A percentile compares a stretch with the other conserved stretches of the same genome.
These are phyloP conservation scores for Calliopum simillimum DNA, from an alignment of 2,888 invertebrate species.

Conservation along the genomic window DNA sequence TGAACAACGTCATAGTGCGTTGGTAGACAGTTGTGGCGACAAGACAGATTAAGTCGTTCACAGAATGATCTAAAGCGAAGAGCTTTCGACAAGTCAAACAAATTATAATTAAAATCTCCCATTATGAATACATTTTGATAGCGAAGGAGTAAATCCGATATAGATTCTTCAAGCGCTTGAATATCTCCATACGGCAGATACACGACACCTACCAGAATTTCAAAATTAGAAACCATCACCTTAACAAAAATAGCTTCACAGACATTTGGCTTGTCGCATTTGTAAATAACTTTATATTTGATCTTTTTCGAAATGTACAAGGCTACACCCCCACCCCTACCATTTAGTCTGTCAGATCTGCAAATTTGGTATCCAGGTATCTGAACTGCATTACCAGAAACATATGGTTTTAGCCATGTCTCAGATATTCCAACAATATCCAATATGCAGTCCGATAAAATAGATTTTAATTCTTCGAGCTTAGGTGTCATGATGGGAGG, in stretches of 20 bases:
- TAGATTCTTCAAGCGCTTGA: not conserved
- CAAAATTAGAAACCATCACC: not conserved
- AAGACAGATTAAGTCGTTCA: not conserved
- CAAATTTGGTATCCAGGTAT: constrained; percentile 10
- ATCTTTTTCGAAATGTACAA: not conserved
- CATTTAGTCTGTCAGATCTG: constrained; percentile 10
- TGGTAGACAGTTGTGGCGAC: constrained; percentile 17
- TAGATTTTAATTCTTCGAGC: too few species aligned
- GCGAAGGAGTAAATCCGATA: not conserved
- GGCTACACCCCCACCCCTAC: constrained; percentile 17
- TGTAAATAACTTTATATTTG: not conserved
- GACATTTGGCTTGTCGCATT: not conserved
- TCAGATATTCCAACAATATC: not conserved
- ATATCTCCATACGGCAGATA: constrained; percentile 5
- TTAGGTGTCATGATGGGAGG: too few species aligned
- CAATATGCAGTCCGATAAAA: too few species aligned
- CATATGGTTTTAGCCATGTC: too few species aligned
- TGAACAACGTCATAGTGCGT: not conserved
- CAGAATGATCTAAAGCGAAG: not conserved
- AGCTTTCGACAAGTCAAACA: constrained; percentile 15
- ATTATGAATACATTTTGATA: not conserved
- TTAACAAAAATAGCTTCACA: constrained; percentile 18
- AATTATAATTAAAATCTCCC: constrained; percentile 23
- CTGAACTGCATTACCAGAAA: not conserved
- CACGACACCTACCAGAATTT: constrained; percentile 16